Evolutionary conservation across 2,113 vertebrate genomes (phyloP).

Genomic region (Antigone vipio): DNA sequence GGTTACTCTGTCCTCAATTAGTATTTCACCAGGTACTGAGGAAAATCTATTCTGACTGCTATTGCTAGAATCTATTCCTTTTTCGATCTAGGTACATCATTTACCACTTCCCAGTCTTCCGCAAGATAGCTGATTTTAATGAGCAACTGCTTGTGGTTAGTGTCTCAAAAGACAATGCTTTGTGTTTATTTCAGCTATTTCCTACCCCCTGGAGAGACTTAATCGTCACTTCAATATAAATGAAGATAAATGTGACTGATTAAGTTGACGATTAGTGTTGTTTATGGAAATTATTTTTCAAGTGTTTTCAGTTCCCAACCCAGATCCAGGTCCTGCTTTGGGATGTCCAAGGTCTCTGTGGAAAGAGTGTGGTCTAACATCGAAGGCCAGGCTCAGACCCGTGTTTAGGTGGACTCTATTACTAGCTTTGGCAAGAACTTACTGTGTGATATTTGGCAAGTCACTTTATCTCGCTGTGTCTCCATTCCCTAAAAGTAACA

Average conservation of each 20-base stretch:
- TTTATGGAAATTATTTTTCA: conserved; percentile 17
- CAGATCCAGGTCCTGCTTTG: background rate
- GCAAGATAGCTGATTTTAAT: conserved; percentile 1
- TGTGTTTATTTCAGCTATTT: conserved; percentile 33
- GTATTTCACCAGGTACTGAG: background rate
- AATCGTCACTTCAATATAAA: conserved; percentile 24
- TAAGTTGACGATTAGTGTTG: conserved; percentile 7
- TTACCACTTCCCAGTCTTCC: background rate
- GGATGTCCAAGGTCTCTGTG: background rate
- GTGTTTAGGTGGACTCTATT: background rate
- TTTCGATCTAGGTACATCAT: background rate
- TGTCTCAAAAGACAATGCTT: background rate
- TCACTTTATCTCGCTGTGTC: rapidly evolving
- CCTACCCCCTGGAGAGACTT: background rate
- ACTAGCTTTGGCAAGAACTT: background rate
- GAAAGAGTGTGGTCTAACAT: background rate
- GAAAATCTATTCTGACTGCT: background rate
- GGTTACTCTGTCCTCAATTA: conserved; percentile 21
- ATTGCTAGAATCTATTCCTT: background rate
- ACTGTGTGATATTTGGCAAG: background rate
- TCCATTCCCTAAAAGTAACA: background rate
- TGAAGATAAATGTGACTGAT: conserved; percentile 23
- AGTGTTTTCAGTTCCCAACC: background rate
- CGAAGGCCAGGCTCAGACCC: background rate
- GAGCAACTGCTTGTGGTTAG: background rate